Base-by-base conservation (phyloP, 30 jellyfish, hydroid and myxozoan species). In the Phacellophora camtschatica region DNA sequence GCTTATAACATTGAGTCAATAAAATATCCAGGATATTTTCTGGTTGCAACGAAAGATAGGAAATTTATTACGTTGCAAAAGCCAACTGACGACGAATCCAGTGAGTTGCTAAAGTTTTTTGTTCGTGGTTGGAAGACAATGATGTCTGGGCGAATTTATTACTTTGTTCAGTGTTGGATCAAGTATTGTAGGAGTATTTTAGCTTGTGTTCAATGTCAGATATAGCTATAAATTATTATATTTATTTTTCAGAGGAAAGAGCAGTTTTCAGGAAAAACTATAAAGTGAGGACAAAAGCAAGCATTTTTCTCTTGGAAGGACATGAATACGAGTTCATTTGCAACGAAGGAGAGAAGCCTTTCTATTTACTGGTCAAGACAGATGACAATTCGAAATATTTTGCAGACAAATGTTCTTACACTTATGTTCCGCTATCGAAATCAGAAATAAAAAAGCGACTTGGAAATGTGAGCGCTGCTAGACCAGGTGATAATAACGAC, bases 341-440 rank as follows among this genome's bases (percentile, higher is more conserved):
- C 29, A 83, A 81, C 70, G 32, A 36, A 19, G 24, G 23, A 7
- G 76, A 23, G 16, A 49, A 41, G 30, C 87, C 87, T 1, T 83
- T 32, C 25, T 45, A 48, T 33, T 46, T 83, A 67, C 46, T 53
- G 15, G 71, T 71, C 15, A 70, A 33, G 45, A 71, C 82, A 42
- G 95, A 83, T 71, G 95, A 83, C 61, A 65, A 83, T 42, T 37
- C 86, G 12, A 83, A 59, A 61, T 83, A 24, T 45, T 83, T 83
- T 57, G 95, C 95, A 11, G 88, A 83, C 55, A 63, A 83, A 29
- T 83, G 95, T 34, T 83, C 95, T 4, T 83, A 33, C 22, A 76
- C 51, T 9, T 59, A 35, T 18, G 28, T n/a, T 10, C 32, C 19
- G 49, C 82, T 83, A 24, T 30, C 74, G 10, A 58, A 70, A 13